phyloP scores from a whole-genome alignment of 2,888 invertebrate genomes.

The Mantis religiosa region DNA sequence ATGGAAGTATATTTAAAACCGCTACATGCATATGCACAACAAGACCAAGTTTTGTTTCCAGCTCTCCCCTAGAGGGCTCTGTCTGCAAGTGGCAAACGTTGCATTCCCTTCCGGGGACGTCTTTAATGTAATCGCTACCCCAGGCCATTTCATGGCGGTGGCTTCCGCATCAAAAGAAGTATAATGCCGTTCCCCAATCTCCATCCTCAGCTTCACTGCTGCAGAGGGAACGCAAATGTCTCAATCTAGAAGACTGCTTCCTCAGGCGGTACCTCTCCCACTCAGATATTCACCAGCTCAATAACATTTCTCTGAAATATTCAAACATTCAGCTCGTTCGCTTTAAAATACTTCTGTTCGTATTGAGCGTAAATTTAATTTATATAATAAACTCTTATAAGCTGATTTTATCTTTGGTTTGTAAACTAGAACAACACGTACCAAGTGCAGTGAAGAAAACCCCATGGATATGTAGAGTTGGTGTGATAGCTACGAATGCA shows the following conservation, averaged over 20 bases:
- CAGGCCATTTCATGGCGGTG: neutral
- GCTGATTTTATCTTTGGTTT: too few species aligned
- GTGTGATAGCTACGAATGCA: too few species aligned
- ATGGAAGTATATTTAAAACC: neutral
- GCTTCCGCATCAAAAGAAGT: neutral
- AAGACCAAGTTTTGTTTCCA: neutral
- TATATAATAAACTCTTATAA: too few species aligned
- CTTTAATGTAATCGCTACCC: constrained; percentile 9
- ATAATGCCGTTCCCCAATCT: neutral
- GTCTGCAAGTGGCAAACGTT: neutral
- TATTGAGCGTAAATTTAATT: too few species aligned
- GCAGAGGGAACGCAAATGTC: neutral
- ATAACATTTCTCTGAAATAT: neutral
- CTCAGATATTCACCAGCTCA: neutral
- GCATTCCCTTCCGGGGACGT: neutral
- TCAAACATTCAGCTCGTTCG: too few species aligned
- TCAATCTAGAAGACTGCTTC: neutral
- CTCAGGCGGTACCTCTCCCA: neutral
- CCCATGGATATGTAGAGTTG: too few species aligned
- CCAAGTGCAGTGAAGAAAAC: too few species aligned
- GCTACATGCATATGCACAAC: neutral
- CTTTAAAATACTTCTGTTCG: too few species aligned
- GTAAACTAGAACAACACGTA: too few species aligned
- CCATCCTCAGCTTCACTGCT: neutral
- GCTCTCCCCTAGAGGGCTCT: neutral